Evolutionary conservation across 2,888 invertebrate species (phyloP), one percentile per base, ranked within the genome.

Genomic region (Cenopis cana): DNA sequence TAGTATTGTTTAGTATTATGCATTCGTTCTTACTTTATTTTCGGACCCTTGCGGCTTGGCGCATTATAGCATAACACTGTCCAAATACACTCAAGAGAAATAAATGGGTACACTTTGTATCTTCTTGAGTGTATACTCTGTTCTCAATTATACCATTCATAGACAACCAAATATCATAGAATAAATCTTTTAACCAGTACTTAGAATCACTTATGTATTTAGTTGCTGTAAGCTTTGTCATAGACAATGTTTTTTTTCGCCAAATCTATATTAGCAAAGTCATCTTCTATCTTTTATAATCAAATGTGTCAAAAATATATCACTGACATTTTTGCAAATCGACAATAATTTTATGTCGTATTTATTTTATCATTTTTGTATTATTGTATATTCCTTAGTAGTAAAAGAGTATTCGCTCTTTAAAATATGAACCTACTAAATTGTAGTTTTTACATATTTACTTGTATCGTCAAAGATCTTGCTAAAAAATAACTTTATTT

Each of bases 171-270:
- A 62, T 18, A 62, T 33, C 33, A 14, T 62, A 17, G 36, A 52
- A 61, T 55, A 55, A 33, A 50, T 49, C 36, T 29, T 18, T 41
- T 60, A 33, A 33, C 14, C n/a, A 49, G 60, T 61, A 46, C 24
- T 24, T 29, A 61, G 60, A 24, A 41, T 12, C 49, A 46, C 61
- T 67, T 18, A 57, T 24, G n/a, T 62, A 62, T n/a, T 17, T 57
- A 64, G 52, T 56, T 20, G 20, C 49, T 57, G 68, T 69, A 62
- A 36, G 69, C 17, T 61, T 52, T 62, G 55, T 69, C 52, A 52
- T 70, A 59, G 54, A 70, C 64, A 46, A 46, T 55, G n/a, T 17
- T 12, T 33, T 54, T 38, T 64, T 59, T 59, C 20, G 38, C 24
- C 54, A 54, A 0, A 4, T 57, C 12, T 50, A 55, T 1, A n/a